These are phyloP conservation scores for Melanogrammus aeglefinus DNA, from an alignment of 2,797 vertebrate species.

Conservation along the genomic window DNA sequence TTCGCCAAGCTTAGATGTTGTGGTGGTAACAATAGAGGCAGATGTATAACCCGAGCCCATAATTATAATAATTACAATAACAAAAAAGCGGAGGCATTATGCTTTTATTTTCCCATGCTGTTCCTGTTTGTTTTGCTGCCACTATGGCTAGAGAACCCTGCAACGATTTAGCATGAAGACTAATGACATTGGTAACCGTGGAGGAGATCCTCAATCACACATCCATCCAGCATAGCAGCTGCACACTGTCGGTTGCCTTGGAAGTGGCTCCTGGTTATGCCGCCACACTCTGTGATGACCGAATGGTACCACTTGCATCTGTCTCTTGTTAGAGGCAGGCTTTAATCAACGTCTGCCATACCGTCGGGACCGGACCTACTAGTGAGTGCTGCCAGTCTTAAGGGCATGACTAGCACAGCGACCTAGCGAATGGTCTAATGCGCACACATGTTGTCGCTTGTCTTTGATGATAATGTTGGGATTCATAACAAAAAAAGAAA, in stretches of 20 bases:
- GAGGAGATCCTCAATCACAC: neutral
- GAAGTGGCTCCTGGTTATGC: neutral
- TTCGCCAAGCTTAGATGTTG: neutral
- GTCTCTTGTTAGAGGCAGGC: neutral
- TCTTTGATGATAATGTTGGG: neutral
- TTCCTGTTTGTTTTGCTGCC: neutral
- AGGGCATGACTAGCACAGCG: neutral
- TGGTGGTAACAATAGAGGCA: neutral
- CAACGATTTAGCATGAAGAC: neutral
- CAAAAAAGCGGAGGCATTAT: neutral
- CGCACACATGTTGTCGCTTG: neutral
- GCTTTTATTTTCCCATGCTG: neutral
- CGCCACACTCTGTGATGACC: neutral
- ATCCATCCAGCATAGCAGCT: neutral
- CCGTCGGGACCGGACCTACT: neutral
- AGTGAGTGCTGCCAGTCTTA: neutral
- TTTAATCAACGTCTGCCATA: neutral
- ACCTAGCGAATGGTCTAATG: neutral
- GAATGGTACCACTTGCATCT: neutral
- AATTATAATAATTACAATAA: conserved; percentile 4
- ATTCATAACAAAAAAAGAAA: neutral
- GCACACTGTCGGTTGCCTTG: neutral
- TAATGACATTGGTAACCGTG: neutral
- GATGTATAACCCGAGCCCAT: neutral
- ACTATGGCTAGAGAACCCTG: neutral